Conservation (phyloP, 1,140 invertebrate species). For the Drosophila biarmipes region DNA sequence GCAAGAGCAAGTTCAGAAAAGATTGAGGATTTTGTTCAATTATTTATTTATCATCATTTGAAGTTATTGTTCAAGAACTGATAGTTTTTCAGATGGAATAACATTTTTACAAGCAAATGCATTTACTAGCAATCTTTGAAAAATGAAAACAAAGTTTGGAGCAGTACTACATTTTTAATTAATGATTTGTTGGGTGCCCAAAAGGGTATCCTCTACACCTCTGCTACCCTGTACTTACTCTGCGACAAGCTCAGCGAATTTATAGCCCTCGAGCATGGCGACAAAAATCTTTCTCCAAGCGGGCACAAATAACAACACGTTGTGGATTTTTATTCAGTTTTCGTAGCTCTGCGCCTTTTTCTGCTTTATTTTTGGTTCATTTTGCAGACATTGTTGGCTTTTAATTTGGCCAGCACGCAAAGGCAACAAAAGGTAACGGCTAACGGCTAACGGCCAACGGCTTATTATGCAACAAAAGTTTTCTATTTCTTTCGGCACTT, state of each 20-base stretch:
- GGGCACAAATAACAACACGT: constrained; percentile 76
- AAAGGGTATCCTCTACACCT: constrained; percentile 1
- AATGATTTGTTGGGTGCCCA: neutral
- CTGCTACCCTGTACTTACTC: constrained; percentile 3
- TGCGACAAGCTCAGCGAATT: constrained; percentile 76
- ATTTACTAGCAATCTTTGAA: too few species aligned
- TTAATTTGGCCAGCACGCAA: constrained; percentile 77
- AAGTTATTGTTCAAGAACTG: too few species aligned
- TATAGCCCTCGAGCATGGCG: constrained; percentile 71
- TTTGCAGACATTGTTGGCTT: constrained; percentile 80
- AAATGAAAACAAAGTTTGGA: too few species aligned
- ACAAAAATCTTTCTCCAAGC: constrained; percentile 71
- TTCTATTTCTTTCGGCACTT: constrained; percentile 72
- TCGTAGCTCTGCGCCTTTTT: constrained; percentile 12
- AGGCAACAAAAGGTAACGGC: constrained; percentile 63
- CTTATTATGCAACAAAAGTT: constrained; percentile 66
- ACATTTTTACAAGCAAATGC: too few species aligned
- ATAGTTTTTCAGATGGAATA: too few species aligned
- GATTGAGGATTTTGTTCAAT: too few species aligned
- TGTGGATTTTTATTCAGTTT: constrained; percentile 46
- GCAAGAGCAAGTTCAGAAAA: neutral
- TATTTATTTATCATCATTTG: too few species aligned
- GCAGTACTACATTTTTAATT: neutral
- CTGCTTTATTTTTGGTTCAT: constrained; percentile 72
- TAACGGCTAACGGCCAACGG: constrained; percentile 68